Evolutionary conservation across 2,113 vertebrate species (phyloP), one percentile per base, ranked within the genome.

Genomic region (Poecile atricapillus): DNA sequence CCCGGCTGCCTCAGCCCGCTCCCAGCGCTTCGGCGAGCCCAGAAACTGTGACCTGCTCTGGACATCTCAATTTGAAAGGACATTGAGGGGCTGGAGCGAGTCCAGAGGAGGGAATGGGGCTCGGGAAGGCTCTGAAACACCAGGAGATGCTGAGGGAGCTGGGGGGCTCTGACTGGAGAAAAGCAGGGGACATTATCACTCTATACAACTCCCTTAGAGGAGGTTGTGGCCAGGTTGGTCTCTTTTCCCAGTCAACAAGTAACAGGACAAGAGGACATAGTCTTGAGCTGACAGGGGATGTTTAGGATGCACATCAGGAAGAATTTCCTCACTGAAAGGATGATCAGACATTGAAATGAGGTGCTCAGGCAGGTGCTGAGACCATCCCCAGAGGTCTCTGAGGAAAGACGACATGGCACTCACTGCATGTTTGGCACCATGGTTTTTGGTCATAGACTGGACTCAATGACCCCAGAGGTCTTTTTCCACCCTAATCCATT

Each of bases 391-490:
- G 28, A 37, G 23, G 7, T 17, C 10, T 11, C 55, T 11, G 4
- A n/a, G 27, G 23, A 11, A 50, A 16, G 52, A 1, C 18, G 59
- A 17, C 4, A 5, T 23, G 37, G 59, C 33, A 5, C 33, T 81
- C 35, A 1, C 4, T 37, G 67, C 59, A 2, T 6, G 27, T 15
- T 5, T 23, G 27, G 9, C 60, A 21, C 9, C 2, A 13, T 25
- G 39, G 33, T 52, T 39, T 12, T 55, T 0, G 0, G 24, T 35
- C 35, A 21, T 0, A 1, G 68, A 4, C 23, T 7, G 37, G 12
- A 44, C 22, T 52, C 10, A 2, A 1, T 67, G 22, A 24, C 41
- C 52, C 60, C 68, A n/a, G 44, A 44, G 22, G 8, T 28, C 10
- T 67, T 74, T 74, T 44, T 44, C 68, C 68, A 59, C 13, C 15